phyloP scores from a whole-genome alignment of 2,797 vertebrate species.

The Oreochromis mossambicus region DNA sequence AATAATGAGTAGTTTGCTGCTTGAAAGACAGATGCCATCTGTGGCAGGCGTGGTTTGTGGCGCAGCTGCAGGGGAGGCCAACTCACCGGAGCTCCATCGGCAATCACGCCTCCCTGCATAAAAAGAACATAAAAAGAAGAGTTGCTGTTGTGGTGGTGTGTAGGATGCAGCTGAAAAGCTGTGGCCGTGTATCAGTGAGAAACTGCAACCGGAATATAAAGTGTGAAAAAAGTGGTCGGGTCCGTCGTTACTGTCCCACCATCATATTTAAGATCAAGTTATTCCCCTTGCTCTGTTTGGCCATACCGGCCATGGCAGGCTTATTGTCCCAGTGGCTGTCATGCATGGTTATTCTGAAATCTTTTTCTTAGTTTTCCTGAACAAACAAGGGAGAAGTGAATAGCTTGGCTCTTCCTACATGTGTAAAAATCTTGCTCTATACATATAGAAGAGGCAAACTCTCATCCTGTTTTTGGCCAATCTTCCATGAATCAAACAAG shows the following conservation, averaged over 20 bases:
- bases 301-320: conserved; percentile 34
- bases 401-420: not conserved
- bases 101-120: too few species aligned
- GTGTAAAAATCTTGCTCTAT: not conserved
- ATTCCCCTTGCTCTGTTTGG: conserved; percentile 39
- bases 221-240: too few species aligned
- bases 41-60: too few species aligned
- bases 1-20: conserved; percentile 73
- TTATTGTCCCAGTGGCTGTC: conserved; percentile 38
- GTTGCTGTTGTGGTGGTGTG: too few species aligned
- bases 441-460: conserved; percentile 18
- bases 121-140: too few species aligned
- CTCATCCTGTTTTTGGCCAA: not conserved
- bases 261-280: conserved; percentile 74
- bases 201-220: too few species aligned
- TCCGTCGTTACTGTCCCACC: not conserved
- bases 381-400: not conserved
- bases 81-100: too few species aligned
- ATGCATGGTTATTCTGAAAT: conserved; percentile 45
- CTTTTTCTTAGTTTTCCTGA: conserved; percentile 33
- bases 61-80: too few species aligned
- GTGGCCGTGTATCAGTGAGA: too few species aligned
- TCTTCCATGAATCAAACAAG: not conserved
- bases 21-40: conserved; percentile 70
- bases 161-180: too few species aligned